phyloP scores from a whole-genome alignment of 1,140 invertebrate genomes.

The Papilio machaon region DNA sequence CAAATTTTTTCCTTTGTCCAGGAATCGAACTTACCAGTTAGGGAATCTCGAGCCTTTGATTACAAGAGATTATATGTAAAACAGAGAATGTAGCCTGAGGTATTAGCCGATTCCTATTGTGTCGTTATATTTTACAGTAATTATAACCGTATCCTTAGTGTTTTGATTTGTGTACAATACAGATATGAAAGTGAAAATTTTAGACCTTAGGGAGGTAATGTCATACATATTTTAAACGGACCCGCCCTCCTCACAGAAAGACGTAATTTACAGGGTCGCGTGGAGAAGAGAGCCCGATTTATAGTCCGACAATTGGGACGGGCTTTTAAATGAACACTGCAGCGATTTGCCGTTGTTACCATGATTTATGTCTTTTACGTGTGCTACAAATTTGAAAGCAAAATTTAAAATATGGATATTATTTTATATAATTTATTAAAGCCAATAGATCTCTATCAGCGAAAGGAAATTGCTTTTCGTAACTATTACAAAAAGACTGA shows the following conservation, averaged over 20 bases:
- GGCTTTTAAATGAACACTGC: slow-evolving; percentile 81
- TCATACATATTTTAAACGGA: slow-evolving; percentile 80
- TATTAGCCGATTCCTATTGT: background rate
- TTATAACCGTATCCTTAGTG: background rate
- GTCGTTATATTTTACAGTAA: background rate
- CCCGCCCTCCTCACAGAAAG: slow-evolving; percentile 77
- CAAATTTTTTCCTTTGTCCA: no score
- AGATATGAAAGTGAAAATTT: slow-evolving; percentile 71
- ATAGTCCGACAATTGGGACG: slow-evolving; percentile 78
- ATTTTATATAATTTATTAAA: slow-evolving; percentile 1
- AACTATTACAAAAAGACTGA: background rate
- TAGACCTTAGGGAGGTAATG: slow-evolving; percentile 69
- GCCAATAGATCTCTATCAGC: no score
- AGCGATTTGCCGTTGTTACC: slow-evolving; percentile 78
- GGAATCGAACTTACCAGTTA: no score
- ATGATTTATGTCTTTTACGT: slow-evolving; percentile 46
- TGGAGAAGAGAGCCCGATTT: slow-evolving; percentile 78
- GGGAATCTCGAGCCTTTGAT: no score
- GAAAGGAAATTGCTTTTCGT: background rate
- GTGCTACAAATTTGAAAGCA: slow-evolving; percentile 24
- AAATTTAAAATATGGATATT: background rate
- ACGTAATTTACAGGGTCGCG: slow-evolving; percentile 79
- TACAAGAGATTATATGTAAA: no score
- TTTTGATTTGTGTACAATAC: background rate
- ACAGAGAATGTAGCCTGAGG: no score